Evolutionary conservation across 2,888 invertebrate genomes (phyloP), one percentile per base, ranked within the genome.

Genomic region (Mellilla xanthometata): DNA sequence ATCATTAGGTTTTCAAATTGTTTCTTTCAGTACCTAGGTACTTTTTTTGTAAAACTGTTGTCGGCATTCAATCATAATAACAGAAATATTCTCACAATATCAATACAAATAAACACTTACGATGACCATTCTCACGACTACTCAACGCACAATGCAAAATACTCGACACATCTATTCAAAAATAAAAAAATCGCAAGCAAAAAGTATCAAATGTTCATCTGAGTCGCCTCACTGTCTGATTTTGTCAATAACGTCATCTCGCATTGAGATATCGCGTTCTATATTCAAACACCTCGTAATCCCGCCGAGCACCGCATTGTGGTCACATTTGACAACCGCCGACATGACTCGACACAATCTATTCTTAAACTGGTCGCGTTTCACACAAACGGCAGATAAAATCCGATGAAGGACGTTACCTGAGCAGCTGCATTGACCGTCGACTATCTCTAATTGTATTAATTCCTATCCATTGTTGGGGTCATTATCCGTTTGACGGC

Each of bases 381-480:
- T 39, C 41, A 40, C 12, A 34, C 27, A 52, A 46, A 43, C 38
- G 36, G 47, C 52, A 45, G 49, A 58, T 54, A 50, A 47, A 40
- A n/a, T n/a, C 39, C 39, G 12, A 44, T 48, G 31, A 47, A 33
- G 12, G 28, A 39, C 36, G 39, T 22, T 68, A 72, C 71, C 73
- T 73, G 72, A 43, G 36, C 49, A 48, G 48, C 53, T 39, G 47
- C 15, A 47, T 49, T 66, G 73, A 68, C 70, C 66, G 59, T 44
- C 32, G 36, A 49, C 45, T 54, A 51, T 65, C 62, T 62, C 41
- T 72, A 66, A 72, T 72, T 65, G 65, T 70, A 57, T 65, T 62
- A 65, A 53, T 49, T 38, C 51, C 53, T 33, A 27, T 43, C 54
- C 52, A 48, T 57, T 59, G 56, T 58, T 50, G 46, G 46, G 51